Evolutionary conservation across 2,113 vertebrate species (phyloP).

Genomic region (Oryzias celebensis): DNA sequence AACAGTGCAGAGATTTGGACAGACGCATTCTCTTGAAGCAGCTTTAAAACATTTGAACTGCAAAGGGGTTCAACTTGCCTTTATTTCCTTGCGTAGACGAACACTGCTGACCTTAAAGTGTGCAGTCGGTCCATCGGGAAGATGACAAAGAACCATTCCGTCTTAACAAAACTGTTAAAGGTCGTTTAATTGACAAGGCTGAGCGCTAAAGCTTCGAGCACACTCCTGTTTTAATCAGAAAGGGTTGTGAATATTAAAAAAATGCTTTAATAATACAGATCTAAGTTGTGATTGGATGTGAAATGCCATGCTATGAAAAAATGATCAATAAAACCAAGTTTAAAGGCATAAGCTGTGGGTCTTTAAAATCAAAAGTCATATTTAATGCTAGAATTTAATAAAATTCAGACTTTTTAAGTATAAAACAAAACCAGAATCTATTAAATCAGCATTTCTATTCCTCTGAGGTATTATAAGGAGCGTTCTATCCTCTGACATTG

Average conservation of each 20-base stretch:
- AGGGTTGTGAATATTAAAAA: no score
- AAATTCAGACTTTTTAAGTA: neutral
- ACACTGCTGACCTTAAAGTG: conserved; percentile 96
- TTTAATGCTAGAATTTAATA: neutral
- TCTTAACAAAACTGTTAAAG: conserved; percentile 83
- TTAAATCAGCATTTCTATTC: neutral
- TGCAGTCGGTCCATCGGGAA: conserved; percentile 93
- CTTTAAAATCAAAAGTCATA: no score
- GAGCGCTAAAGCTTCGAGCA: no score
- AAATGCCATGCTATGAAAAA: no score
- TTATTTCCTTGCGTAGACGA: conserved; percentile 94
- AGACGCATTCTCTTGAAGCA: no score
- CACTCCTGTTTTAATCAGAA: no score
- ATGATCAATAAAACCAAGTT: no score
- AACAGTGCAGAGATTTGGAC: no score
- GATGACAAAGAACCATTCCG: conserved; percentile 93
- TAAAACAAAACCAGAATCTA: neutral
- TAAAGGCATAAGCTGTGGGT: no score
- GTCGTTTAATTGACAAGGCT: neutral
- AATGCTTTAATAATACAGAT: no score
- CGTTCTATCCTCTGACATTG: neutral
- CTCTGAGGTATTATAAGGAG: neutral
- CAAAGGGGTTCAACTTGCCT: conserved; percentile 75
- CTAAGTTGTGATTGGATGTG: no score
- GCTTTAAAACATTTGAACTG: no score